Evolutionary conservation across 1,140 invertebrate species (phyloP), one percentile per base, ranked within the genome.

Genomic region (Ectropis grisescens): DNA sequence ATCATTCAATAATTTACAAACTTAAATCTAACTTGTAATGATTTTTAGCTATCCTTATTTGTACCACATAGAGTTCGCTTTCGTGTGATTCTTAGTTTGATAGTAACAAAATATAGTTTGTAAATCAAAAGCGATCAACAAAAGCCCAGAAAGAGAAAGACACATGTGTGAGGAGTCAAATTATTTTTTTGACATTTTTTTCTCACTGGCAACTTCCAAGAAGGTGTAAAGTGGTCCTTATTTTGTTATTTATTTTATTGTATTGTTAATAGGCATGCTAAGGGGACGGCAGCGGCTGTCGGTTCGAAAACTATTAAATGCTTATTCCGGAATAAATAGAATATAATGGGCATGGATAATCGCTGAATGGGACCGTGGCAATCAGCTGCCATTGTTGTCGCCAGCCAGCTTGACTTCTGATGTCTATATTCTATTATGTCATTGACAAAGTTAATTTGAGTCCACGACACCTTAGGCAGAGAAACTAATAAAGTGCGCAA

Each of bases 181-280:
- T 9, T 29, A 8, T 14, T 54, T 64, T 71, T 71, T 68, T 60
- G 48, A 35, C 51, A 43, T 39, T 47, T 55, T 61, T 68, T 70
- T 68, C 69, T 58, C 44, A 68, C 65, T 71, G 68, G 64, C 58
- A 61, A 61, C 57, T 81, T 81, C 76, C 67, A 64, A 76, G 72
- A 81, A 81, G 67, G 76, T 81, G 76, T 81, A 81, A 78, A 75
- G 70, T 78, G 70, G 72, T 58, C 48, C 66, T 72, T 74, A 66
- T 72, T 75, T n/a, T 71, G 68, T 71, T 78, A 75, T 74, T 81
- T 81, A 80, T 78, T 71, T 81, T 78, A 78, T 81, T 81, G 72
- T 80, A 80, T 78, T 80, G 72, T 80, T 80, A 78, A 80, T 80
- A 80, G 74, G 70, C 69, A 65, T 67, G 71, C 49, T 69, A 68